phyloP scores from a whole-genome alignment of 2,797 vertebrate species.

The Bufotes viridis region DNA sequence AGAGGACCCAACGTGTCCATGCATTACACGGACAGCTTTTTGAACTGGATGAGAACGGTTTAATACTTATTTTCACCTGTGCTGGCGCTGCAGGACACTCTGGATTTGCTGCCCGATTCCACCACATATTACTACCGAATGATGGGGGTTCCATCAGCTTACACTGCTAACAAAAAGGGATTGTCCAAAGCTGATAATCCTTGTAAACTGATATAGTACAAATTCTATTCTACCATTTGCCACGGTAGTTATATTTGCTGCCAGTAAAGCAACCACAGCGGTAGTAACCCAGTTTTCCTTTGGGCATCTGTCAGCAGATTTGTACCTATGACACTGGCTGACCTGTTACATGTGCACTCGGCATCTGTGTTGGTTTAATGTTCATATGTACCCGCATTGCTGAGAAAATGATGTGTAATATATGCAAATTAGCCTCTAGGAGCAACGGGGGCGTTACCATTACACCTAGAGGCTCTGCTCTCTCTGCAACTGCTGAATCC shows the following conservation, averaged over 20 bases:
- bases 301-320: too few relatives aligned
- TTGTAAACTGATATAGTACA: background rate
- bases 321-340: too few relatives aligned
- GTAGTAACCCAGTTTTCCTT: background rate
- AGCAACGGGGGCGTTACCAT: too few relatives aligned
- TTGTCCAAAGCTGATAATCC: background rate
- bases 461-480: too few relatives aligned
- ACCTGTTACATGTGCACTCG: too few relatives aligned
- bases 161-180: background rate
- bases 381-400: too few relatives aligned
- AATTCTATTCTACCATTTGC: background rate
- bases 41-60: background rate
- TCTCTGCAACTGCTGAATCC: too few relatives aligned
- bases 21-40: background rate
- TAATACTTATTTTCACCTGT: background rate
- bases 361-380: too few relatives aligned
- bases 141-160: background rate
- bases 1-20: background rate
- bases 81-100: background rate
- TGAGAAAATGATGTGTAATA: too few relatives aligned
- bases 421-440: too few relatives aligned
- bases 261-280: background rate
- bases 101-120: background rate
- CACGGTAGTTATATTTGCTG: background rate
- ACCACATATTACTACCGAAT: background rate